phyloP scores from a whole-genome alignment of 2,797 vertebrate species.

The Cheirogaleus major region DNA sequence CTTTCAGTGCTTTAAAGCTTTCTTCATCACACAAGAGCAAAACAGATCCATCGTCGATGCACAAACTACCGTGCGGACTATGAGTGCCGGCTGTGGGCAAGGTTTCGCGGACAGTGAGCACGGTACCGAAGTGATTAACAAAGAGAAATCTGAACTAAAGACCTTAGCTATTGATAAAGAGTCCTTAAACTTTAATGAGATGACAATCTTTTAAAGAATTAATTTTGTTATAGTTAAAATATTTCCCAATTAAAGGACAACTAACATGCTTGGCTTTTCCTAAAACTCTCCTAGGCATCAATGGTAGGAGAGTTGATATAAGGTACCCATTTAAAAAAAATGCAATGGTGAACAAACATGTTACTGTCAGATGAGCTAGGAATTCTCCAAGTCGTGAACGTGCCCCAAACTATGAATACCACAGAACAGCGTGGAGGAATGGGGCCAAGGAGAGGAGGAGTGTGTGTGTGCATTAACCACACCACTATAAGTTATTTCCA shows the following conservation, averaged over 20 bases:
- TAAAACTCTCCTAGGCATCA: neutral
- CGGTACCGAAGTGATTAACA: neutral
- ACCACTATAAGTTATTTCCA: neutral
- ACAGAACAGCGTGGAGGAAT: neutral
- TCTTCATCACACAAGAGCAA: no score
- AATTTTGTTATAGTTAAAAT: neutral
- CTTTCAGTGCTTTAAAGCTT: no score
- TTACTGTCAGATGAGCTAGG: neutral
- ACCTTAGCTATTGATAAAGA: neutral
- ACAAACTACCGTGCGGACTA: no score
- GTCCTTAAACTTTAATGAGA: neutral
- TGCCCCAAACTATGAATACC: neutral
- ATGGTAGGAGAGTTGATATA: neutral
- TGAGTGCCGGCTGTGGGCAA: no score
- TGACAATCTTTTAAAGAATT: neutral
- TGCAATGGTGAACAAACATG: neutral
- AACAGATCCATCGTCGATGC: no score
- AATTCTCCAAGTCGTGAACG: neutral
- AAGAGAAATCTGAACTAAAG: neutral
- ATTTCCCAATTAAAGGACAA: neutral
- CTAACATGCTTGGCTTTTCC: neutral
- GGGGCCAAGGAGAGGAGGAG: rapidly evolving
- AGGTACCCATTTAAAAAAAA: neutral
- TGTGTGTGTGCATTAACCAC: no score
- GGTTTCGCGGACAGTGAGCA: no score